A percentile compares a stretch with the other conserved stretches of the same genome.
Evolutionary conservation across 2,888 invertebrate species (phyloP).

Genomic region (Chironomus riparius): DNA sequence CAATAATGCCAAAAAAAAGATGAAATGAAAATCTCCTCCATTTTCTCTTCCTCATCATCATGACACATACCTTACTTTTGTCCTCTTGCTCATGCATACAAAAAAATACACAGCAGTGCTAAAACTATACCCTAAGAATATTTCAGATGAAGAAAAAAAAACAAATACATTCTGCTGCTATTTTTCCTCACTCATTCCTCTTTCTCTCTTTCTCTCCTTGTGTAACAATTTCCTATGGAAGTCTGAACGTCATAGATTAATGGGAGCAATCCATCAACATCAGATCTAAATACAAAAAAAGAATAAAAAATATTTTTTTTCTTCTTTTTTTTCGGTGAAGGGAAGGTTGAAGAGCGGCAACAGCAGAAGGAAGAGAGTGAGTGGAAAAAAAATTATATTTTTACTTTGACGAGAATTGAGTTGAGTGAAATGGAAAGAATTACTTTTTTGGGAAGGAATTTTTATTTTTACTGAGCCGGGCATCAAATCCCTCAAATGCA

Average conservation of each 20-base stretch:
- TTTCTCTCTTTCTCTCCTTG: slow-evolving; percentile 1
- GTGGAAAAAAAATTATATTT: slow-evolving; percentile 12
- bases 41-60: slow-evolving; percentile 11
- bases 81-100: background rate
- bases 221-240: slow-evolving; percentile 34
- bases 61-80: background rate
- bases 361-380: background rate
- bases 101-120: too few relatives aligned
- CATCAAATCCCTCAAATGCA: slow-evolving; percentile 20
- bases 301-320: background rate
- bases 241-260: slow-evolving; percentile 46
- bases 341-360: slow-evolving; percentile 16
- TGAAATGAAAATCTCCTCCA: slow-evolving; percentile 21
- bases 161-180: slow-evolving; percentile 10
- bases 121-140: background rate
- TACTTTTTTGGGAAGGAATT: background rate
- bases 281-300: slow-evolving; percentile 30
- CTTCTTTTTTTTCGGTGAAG: background rate
- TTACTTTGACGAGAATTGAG: background rate
- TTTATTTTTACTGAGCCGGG: background rate
- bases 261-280: slow-evolving; percentile 43
- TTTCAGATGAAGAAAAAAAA: slow-evolving; percentile 2
- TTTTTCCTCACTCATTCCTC: slow-evolving; percentile 7
- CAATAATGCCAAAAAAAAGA: background rate
- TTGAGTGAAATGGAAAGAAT: background rate